A percentile compares a stretch with the other conserved stretches of the same genome.
These are phyloP conservation scores for Homarus gammarus DNA, from an alignment of 2,888 invertebrate species.

Conservation along the genomic window DNA sequence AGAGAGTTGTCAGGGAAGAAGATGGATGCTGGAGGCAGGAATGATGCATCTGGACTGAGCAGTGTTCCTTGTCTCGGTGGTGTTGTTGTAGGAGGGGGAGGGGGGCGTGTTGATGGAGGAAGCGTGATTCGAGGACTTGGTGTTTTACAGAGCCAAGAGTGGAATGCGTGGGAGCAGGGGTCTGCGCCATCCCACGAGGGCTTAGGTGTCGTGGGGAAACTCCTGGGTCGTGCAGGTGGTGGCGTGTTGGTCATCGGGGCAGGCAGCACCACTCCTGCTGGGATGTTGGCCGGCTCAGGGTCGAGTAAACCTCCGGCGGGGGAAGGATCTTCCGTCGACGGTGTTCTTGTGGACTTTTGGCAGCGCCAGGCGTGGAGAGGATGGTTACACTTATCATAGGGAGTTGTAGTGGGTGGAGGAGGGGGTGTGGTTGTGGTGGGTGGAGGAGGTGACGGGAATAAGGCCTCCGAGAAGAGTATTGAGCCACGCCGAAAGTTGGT, in stretches of 20 bases:
- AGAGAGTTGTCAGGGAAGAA: conserved; percentile 34
- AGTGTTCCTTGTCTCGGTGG: background rate
- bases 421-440: background rate
- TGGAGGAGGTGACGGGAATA: background rate
- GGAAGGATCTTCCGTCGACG: background rate
- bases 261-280: conserved; percentile 5
- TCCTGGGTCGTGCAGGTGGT: background rate
- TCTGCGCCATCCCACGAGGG: conserved; percentile 65
- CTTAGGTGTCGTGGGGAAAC: background rate
- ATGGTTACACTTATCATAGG: conserved; percentile 64
- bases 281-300: conserved; percentile 19
- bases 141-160: conserved; percentile 68
- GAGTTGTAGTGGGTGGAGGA: conserved; percentile 10
- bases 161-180: conserved; percentile 74
- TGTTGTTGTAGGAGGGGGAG: conserved; percentile 1
- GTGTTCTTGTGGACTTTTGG: background rate
- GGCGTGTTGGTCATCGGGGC: background rate
- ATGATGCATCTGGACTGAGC: conserved; percentile 34
- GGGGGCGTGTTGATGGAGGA: background rate
- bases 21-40: conserved; percentile 15
- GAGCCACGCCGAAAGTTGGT: background rate
- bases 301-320: conserved; percentile 1
- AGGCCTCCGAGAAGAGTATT: background rate
- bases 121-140: background rate
- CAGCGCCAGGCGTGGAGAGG: conserved; percentile 66